Evolutionary conservation across 2,888 invertebrate genomes (phyloP), one percentile per base, ranked within the genome.

Genomic region (Drosophila infuscata): DNA sequence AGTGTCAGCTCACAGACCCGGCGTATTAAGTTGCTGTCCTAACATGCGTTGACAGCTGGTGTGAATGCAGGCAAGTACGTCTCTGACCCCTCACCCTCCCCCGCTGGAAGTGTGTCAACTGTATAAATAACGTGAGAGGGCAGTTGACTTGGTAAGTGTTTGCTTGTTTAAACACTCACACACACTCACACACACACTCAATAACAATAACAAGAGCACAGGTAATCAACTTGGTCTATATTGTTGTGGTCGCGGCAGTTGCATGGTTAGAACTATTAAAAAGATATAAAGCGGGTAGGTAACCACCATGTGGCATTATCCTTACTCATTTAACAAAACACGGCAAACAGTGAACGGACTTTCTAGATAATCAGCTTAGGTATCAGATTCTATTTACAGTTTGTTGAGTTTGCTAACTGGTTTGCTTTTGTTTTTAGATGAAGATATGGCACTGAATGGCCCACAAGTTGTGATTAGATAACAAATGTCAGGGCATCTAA

Each of bases 71-170:
- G 8, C 30, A 30, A 20, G 15, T 15, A 25, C 20, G 35, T 29
- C 30, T 30, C 33, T 32, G 15, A 29, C 11, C 29, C n/a, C 12
- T 25, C 12, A n/a, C n/a, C 38, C 32, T 20, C 30, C 41, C 29
- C 35, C 12, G 17, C 29, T n/a, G 56, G 32, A 7, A 46, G 43
- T 52, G 61, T 77, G 58, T 56, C 79, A 72, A 48, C 65, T 8
- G 29, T 67, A 41, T 61, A 62, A 51, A 49, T 54, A 58, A 75
- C 63, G 63, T 51, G 60, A 63, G 35, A 46, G 63, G 67, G 52
- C 68, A 77, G 72, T 32, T 72, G 72, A 78, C 61, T 43, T 81
- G 78, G 76, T 68, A 76, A 78, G 81, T 81, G 78, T 78, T 68
- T 68, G 77, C 64, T 63, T 38, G 73, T 77, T 77, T 62, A 65